Evolutionary conservation across 2,888 invertebrate species (phyloP).

Genomic region (Trissonchulus latispiculum): DNA sequence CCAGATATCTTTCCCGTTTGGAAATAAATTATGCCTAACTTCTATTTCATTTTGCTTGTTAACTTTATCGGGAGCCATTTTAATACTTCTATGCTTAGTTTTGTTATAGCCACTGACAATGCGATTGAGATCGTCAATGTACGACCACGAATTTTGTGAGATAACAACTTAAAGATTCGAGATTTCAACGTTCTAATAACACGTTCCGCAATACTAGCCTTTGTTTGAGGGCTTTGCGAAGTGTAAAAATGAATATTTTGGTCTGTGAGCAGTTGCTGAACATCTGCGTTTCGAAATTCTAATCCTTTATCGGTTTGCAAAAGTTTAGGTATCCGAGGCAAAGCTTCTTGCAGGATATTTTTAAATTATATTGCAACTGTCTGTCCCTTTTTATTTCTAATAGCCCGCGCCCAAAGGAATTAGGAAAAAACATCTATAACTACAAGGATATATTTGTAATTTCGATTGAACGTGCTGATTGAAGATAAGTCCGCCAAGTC

Average conservation of each 20-base stretch:
- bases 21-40: background rate
- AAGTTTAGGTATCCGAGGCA: background rate
- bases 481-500: background rate
- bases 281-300: background rate
- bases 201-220: conserved; percentile 7
- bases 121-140: background rate
- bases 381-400: background rate
- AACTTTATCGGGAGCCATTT: background rate
- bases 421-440: conserved; percentile 1
- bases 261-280: background rate
- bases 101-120: background rate
- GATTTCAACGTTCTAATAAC: conserved; percentile 4
- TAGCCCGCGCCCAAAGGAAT: background rate
- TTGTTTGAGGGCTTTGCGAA: background rate
- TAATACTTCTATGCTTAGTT: background rate
- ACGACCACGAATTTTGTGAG: background rate
- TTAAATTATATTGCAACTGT: background rate
- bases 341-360: background rate
- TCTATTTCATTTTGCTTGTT: background rate
- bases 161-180: background rate
- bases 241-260: background rate
- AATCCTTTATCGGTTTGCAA: background rate
- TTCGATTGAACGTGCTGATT: background rate
- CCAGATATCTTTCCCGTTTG: too few species aligned
- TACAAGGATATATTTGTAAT: conserved; percentile 4